phyloP scores from a whole-genome alignment of 2,888 invertebrate genomes.

The Choristoneura rosaceana region DNA sequence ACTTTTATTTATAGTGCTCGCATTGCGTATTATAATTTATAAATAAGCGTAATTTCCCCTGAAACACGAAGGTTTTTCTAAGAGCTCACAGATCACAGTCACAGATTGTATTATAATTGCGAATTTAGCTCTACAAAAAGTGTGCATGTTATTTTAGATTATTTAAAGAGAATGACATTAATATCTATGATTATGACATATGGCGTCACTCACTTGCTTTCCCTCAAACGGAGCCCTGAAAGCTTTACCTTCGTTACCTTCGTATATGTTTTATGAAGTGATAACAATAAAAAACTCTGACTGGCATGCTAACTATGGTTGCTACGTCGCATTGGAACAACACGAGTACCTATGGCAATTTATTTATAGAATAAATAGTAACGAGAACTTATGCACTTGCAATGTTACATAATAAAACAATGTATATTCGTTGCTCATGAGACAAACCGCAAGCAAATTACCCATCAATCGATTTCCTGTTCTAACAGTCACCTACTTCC shows the following conservation, averaged over 20 bases:
- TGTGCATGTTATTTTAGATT: too few species aligned
- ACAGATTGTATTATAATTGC: too few species aligned
- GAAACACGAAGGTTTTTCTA: too few species aligned
- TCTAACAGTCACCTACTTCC: slow-evolving; percentile 10
- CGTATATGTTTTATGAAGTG: neutral
- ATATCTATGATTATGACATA: neutral
- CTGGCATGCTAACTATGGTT: neutral
- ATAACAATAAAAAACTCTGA: neutral
- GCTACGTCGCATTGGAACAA: neutral
- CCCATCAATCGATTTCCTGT: slow-evolving; percentile 35
- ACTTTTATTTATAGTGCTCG: too few species aligned
- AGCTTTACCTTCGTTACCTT: neutral
- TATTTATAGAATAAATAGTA: slow-evolving; percentile 27
- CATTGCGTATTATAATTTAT: too few species aligned
- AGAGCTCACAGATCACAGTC: too few species aligned
- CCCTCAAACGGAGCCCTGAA: too few species aligned
- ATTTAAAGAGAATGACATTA: neutral
- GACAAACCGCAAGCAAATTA: slow-evolving; percentile 39
- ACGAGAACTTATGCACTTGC: slow-evolving; percentile 5
- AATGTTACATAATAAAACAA: slow-evolving; percentile 25
- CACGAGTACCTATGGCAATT: slow-evolving; percentile 9
- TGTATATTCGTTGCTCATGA: slow-evolving; percentile 21
- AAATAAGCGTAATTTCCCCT: too few species aligned
- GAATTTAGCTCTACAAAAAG: too few species aligned
- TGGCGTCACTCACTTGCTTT: neutral